Conservation (phyloP, 2,888 invertebrate genomes). For the Formica aserva region DNA sequence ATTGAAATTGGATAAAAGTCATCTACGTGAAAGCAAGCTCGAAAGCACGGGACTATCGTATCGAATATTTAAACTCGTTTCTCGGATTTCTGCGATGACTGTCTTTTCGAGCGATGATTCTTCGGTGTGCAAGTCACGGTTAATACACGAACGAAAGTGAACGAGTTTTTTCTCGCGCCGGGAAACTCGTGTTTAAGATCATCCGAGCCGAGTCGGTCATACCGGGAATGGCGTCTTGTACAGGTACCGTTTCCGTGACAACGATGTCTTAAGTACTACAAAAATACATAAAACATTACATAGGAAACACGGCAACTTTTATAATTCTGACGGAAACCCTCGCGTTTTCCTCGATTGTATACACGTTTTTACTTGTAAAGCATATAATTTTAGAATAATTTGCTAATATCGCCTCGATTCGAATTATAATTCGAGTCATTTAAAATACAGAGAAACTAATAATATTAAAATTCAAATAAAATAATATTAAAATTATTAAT, state of each 20-base stretch:
- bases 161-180: slow-evolving; percentile 74
- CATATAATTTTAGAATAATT: not conserved
- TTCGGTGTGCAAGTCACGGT: slow-evolving; percentile 47
- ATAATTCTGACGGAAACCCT: not conserved
- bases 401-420: not conserved
- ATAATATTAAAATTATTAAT: too few relatives aligned
- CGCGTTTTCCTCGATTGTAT: not conserved
- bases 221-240: slow-evolving; percentile 37
- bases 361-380: slow-evolving; percentile 8
- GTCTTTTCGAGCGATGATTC: slow-evolving; percentile 9
- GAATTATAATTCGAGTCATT: not conserved
- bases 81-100: not conserved
- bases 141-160: slow-evolving; percentile 81
- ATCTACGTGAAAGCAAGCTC: not conserved
- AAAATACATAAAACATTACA: slow-evolving; percentile 1
- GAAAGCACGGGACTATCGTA: not conserved
- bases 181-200: slow-evolving; percentile 44
- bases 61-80: slow-evolving; percentile 1
- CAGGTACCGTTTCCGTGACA: slow-evolving; percentile 43
- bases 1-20: slow-evolving; percentile 9
- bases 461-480: too few relatives aligned
- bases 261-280: slow-evolving; percentile 2
- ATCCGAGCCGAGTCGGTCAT: slow-evolving; percentile 16
- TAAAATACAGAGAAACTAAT: not conserved
- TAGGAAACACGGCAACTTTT: slow-evolving; percentile 17